A percentile compares a stretch with the other conserved stretches of the same genome.
Conservation (phyloP, 2,797 vertebrate species). For the Coranthus polyacanthus region DNA sequence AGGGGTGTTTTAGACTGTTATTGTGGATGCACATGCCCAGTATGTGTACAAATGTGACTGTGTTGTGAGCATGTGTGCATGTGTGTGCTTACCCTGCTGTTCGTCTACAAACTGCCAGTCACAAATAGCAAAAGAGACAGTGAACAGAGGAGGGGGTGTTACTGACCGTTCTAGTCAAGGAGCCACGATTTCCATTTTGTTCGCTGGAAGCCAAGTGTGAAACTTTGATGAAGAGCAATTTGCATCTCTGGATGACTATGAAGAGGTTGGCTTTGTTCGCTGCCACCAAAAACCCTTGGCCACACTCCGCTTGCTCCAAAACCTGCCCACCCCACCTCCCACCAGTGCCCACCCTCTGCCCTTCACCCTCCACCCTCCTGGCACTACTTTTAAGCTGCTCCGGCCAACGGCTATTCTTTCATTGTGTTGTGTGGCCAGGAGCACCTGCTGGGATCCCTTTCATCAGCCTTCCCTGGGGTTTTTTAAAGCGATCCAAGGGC, state of each 20-base stretch:
- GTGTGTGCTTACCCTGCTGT: slow-evolving; percentile 66
- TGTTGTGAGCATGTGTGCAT: slow-evolving; percentile 29
- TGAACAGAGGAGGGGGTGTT: slow-evolving; percentile 60
- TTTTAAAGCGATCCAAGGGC: slow-evolving; percentile 56
- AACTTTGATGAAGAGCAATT: slow-evolving; percentile 84
- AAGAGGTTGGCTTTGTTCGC: slow-evolving; percentile 81
- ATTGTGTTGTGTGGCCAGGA: slow-evolving; percentile 75
- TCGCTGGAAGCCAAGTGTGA: slow-evolving; percentile 80
- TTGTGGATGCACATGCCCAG: slow-evolving; percentile 34
- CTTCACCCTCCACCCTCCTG: slow-evolving; percentile 72
- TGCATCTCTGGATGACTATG: slow-evolving; percentile 80
- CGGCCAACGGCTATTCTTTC: slow-evolving; percentile 62
- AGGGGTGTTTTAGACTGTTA: slow-evolving; percentile 29
- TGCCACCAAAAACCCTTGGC: slow-evolving; percentile 68
- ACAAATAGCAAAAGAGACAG: slow-evolving; percentile 50
- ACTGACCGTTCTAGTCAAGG: slow-evolving; percentile 58
- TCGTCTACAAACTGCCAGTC: slow-evolving; percentile 55
- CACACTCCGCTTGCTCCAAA: slow-evolving; percentile 67
- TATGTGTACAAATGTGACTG: slow-evolving; percentile 40
- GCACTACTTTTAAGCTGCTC: slow-evolving; percentile 51
- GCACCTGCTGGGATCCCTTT: slow-evolving; percentile 81
- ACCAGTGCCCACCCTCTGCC: slow-evolving; percentile 64
- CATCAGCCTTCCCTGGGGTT: slow-evolving; percentile 61
- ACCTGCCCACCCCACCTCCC: slow-evolving; percentile 65
- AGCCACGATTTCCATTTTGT: slow-evolving; percentile 76